A percentile compares a stretch with the other conserved stretches of the same genome.
phyloP scores from a whole-genome alignment of 2,113 vertebrate species.

The Cephalopterus ornatus region DNA sequence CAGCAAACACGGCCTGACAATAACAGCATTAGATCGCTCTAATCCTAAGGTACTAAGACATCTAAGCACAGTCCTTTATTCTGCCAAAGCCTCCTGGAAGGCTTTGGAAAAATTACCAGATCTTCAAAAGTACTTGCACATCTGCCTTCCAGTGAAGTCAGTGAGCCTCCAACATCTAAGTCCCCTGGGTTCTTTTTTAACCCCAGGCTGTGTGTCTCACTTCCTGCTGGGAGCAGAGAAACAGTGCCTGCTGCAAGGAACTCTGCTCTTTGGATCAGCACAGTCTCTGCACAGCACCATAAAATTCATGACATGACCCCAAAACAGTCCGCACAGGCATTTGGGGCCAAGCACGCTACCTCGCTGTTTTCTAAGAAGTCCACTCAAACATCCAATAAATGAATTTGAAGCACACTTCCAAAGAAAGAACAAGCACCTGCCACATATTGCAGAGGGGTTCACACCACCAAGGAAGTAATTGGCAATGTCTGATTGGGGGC shows the following conservation, averaged over 20 bases:
- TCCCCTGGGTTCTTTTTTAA: background rate
- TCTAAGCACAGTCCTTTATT: background rate
- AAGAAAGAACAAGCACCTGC: background rate
- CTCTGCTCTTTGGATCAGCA: background rate
- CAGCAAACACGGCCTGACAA: background rate
- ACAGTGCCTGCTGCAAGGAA: background rate
- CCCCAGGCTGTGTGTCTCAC: background rate
- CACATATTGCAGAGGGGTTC: background rate
- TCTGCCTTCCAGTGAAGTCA: background rate
- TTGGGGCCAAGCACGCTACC: background rate
- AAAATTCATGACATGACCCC: background rate
- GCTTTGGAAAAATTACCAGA: background rate
- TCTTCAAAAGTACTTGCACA: background rate
- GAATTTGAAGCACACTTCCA: background rate
- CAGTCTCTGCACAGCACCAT: background rate
- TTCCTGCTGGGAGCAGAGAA: background rate
- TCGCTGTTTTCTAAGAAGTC: background rate
- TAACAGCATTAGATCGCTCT: background rate
- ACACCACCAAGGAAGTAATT: background rate
- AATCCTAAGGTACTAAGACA: background rate
- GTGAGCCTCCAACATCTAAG: background rate
- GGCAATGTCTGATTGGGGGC: background rate
- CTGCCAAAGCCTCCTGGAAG: background rate
- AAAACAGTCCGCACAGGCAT: background rate
- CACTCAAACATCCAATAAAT: background rate